These are phyloP conservation scores for Alviniconcha strummeri DNA, from an alignment of 2,888 invertebrate species.

Conservation along the genomic window DNA sequence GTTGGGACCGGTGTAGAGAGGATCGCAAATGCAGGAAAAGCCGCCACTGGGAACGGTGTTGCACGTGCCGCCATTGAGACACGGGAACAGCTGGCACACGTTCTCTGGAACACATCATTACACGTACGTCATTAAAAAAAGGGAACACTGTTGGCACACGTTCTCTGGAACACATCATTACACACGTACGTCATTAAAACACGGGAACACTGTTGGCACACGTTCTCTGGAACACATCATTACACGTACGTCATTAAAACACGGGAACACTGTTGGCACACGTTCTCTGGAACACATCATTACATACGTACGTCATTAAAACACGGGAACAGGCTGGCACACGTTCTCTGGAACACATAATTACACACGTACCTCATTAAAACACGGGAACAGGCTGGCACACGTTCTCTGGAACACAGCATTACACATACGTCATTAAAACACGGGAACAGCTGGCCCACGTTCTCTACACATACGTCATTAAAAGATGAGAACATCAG, in stretches of 20 bases:
- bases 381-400: too few species aligned
- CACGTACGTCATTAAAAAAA: too few species aligned
- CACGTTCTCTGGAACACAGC: too few species aligned
- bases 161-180: too few species aligned
- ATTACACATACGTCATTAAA: neutral
- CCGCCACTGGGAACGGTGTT: neutral
- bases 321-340: constrained; percentile 21
- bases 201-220: constrained; percentile 24
- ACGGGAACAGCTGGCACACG: constrained; percentile 25
- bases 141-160: too few species aligned
- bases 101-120: constrained; percentile 3
- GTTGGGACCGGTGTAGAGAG: constrained; percentile 18
- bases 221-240: constrained; percentile 7
- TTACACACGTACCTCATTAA: too few species aligned
- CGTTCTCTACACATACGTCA: too few species aligned
- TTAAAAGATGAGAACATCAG: too few species aligned
- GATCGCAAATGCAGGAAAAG: constrained; percentile 8
- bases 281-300: too few species aligned
- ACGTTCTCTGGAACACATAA: constrained; percentile 16
- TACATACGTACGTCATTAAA: neutral
- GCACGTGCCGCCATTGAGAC: constrained; percentile 27
- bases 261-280: too few species aligned
- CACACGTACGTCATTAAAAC: constrained; percentile 12
- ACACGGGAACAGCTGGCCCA: too few species aligned
- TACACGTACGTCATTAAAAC: too few species aligned